These are phyloP conservation scores for Elysia chlorotica DNA, from an alignment of 1,140 invertebrate genomes.

Conservation along the genomic window DNA sequence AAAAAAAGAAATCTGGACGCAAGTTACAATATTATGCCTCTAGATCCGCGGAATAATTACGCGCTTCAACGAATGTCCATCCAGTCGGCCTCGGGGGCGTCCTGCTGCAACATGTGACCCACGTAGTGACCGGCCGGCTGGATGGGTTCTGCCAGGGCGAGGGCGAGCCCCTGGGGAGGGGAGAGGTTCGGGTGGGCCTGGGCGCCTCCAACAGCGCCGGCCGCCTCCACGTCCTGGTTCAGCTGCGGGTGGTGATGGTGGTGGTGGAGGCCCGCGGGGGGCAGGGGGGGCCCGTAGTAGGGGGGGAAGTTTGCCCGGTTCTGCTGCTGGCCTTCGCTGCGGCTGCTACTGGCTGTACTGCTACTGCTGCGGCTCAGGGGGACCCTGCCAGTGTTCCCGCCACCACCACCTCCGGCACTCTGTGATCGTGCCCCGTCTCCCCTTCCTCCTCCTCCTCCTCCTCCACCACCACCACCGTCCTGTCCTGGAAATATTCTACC, in stretches of 20 bases:
- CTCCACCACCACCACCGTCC: too few species aligned
- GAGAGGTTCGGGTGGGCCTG: too few species aligned
- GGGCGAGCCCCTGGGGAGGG: constrained; percentile 20
- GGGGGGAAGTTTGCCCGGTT: neutral
- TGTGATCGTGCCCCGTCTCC: too few species aligned
- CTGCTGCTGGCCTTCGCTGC: too few species aligned
- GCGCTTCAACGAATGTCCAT: constrained; percentile 24
- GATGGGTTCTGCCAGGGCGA: constrained; percentile 21
- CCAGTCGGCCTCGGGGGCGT: constrained; percentile 43
- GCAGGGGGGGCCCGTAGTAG: constrained; percentile 1
- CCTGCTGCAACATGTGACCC: constrained; percentile 34
- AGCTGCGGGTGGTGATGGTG: constrained; percentile 14
- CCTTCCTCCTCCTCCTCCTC: too few species aligned
- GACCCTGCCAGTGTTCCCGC: too few species aligned
- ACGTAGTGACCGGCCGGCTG: constrained; percentile 28
- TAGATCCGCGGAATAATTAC: too few species aligned
- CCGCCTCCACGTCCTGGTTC: constrained; percentile 12
- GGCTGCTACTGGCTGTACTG: too few species aligned
- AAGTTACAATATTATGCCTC: neutral
- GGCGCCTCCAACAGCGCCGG: constrained; percentile 9
- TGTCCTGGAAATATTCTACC: too few species aligned
- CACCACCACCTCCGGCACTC: too few species aligned
- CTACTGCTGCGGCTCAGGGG: neutral
- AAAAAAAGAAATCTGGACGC: neutral
- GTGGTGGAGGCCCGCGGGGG: constrained; percentile 15